Evolutionary conservation across 1,140 invertebrate species (phyloP).

Genomic region (Sarcophaga bullata): DNA sequence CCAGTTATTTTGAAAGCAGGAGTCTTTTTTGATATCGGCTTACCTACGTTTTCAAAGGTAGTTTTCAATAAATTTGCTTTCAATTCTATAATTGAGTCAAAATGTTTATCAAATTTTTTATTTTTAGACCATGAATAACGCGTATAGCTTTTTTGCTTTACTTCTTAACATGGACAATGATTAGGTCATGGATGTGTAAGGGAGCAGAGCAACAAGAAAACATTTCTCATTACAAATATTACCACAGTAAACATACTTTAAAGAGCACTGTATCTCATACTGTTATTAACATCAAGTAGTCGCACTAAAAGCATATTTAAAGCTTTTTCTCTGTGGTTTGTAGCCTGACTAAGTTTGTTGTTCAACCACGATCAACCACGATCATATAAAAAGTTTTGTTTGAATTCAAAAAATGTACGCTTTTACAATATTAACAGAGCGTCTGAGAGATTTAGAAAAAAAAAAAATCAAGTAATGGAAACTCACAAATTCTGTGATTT

Average conservation of each 20-base stretch:
- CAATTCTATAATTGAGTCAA: background rate
- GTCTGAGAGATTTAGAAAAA: too few species aligned
- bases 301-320: background rate
- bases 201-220: background rate
- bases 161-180: conserved; percentile 53
- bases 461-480: too few species aligned
- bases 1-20: conserved; percentile 55
- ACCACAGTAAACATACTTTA: background rate
- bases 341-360: background rate
- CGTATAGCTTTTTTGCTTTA: conserved; percentile 60
- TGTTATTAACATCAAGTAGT: background rate
- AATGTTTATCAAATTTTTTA: background rate
- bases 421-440: too few species aligned
- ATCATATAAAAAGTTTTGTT: background rate
- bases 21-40: conserved; percentile 57
- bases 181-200: background rate
- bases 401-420: background rate
- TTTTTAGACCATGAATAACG: conserved; percentile 59
- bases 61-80: background rate
- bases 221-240: background rate
- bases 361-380: background rate
- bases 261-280: background rate
- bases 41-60: conserved; percentile 59
- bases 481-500: too few species aligned
- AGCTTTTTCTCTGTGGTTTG: background rate